These are phyloP conservation scores for Proisotoma minuta DNA, from an alignment of 2,888 invertebrate genomes.

Conservation along the genomic window DNA sequence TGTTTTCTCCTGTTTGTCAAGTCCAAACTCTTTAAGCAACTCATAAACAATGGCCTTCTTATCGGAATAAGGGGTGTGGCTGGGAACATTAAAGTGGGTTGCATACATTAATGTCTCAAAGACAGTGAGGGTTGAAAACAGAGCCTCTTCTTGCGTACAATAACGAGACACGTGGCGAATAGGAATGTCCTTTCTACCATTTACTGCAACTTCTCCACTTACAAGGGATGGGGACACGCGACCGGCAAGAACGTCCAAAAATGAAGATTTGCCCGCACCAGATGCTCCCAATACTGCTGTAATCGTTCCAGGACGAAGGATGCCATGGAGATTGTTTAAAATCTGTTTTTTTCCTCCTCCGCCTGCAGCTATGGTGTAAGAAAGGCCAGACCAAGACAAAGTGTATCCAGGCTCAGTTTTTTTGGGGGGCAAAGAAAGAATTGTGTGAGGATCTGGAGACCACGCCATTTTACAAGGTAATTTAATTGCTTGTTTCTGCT, in stretches of 20 bases:
- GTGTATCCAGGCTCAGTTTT: background rate
- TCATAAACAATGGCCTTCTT: constrained; percentile 2
- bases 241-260: constrained; percentile 1
- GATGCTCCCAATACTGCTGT: constrained; percentile 8
- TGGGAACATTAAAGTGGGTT: constrained; percentile 6
- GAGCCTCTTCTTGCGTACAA: constrained; percentile 9
- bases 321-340: constrained; percentile 2
- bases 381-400: background rate
- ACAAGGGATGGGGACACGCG: background rate
- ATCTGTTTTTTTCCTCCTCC: no score
- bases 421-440: background rate
- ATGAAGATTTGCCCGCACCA: constrained; percentile 9
- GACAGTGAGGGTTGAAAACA: background rate
- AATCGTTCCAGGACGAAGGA: constrained; percentile 2
- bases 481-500: no score
- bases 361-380: background rate
- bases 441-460: no score
- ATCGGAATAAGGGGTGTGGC: background rate
- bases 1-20: background rate
- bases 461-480: no score
- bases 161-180: constrained; percentile 4
- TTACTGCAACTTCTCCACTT: background rate
- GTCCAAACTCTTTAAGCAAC: constrained; percentile 7
- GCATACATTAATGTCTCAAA: constrained; percentile 1
- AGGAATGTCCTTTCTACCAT: background rate